Conservation (phyloP, 2,888 invertebrate genomes). For the Microctonus hyperodae region DNA sequence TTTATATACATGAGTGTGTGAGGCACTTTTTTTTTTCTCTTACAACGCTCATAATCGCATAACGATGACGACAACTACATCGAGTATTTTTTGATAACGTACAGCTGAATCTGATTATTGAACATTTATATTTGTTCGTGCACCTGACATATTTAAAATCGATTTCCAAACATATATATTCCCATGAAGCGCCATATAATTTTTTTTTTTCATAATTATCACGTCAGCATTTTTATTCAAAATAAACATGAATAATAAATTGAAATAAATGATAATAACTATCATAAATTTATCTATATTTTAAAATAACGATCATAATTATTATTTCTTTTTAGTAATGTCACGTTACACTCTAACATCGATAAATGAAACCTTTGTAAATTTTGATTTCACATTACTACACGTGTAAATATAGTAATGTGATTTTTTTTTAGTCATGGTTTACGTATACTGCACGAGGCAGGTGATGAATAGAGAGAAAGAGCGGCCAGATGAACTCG, state of each 20-base stretch:
- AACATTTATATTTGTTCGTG: conserved; percentile 33
- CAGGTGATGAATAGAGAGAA: conserved; percentile 20
- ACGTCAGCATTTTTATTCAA: conserved; percentile 25
- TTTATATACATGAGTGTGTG: not conserved
- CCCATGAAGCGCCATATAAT: no score
- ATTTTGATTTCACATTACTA: not conserved
- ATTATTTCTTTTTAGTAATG: not conserved
- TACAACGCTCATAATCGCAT: conserved; percentile 27
- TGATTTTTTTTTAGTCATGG: not conserved
- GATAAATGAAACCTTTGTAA: no score
- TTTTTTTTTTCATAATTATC: not conserved
- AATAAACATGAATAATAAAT: conserved; percentile 3
- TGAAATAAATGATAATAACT: not conserved
- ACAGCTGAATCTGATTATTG: conserved; percentile 40
- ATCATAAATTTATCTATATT: not conserved
- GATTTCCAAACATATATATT: conserved; percentile 22
- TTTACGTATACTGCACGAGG: conserved; percentile 5
- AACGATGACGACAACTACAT: conserved; percentile 24
- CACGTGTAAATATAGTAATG: no score
- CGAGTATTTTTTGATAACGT: conserved; percentile 37
- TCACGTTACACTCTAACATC: no score
- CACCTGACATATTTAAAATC: conserved; percentile 39
- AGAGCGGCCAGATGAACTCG: not conserved
- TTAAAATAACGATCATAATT: not conserved
- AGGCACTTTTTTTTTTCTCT: not conserved